These are phyloP conservation scores for Spermophilus dauricus DNA, from an alignment of 2,113 vertebrate genomes.

Conservation along the genomic window DNA sequence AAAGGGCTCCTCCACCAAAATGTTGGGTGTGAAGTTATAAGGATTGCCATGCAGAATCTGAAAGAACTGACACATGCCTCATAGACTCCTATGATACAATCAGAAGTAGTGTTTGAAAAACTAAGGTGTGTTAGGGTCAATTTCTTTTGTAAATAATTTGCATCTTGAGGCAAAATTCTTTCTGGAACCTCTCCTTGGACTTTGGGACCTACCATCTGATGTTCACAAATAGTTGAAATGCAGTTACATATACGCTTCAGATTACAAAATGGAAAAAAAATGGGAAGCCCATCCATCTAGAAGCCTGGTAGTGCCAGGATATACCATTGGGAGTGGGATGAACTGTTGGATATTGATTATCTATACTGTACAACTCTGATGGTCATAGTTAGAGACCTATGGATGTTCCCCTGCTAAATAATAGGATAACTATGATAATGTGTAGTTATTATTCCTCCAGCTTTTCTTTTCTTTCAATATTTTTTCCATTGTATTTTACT, in stretches of 20 bases:
- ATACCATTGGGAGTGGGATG: not conserved
- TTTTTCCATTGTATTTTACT: not conserved
- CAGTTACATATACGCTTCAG: not conserved
- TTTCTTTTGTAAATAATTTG: slow-evolving; percentile 43
- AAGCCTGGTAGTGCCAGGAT: not conserved
- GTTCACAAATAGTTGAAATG: not conserved
- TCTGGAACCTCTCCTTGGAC: not conserved
- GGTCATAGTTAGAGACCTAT: not conserved
- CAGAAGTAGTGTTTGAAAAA: not conserved
- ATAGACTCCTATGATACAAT: not conserved
- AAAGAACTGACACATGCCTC: not conserved
- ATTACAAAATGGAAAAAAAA: not conserved
- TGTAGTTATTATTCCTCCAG: not conserved
- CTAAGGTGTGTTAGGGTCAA: not conserved
- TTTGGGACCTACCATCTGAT: not conserved
- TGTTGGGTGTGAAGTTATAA: not conserved
- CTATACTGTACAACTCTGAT: not conserved
- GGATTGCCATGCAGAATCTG: not conserved
- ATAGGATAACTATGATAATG: not conserved
- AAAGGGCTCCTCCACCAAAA: not conserved
- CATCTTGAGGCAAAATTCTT: not conserved
- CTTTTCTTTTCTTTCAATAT: too few relatives aligned
- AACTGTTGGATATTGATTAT: not conserved
- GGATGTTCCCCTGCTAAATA: not conserved
- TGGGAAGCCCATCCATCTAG: not conserved